These are phyloP conservation scores for Hippocampus guttulatus DNA, from an alignment of 2,113 vertebrate genomes.

Conservation along the genomic window DNA sequence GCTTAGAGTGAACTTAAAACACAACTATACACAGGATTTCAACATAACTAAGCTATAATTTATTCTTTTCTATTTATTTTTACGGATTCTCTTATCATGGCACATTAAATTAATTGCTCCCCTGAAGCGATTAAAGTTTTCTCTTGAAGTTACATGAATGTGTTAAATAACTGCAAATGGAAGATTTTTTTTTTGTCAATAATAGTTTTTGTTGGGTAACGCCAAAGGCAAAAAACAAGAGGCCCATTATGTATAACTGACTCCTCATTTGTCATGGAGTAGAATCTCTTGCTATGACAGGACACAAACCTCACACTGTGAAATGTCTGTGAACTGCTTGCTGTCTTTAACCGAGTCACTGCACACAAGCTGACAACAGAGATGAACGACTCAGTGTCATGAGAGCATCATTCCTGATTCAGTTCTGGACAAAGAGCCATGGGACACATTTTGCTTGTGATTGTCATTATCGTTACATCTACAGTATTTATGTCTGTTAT, in stretches of 20 bases:
- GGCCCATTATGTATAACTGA: neutral
- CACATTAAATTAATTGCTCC: no score
- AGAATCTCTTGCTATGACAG: neutral
- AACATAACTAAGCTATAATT: no score
- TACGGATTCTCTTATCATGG: no score
- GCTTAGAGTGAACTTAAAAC: no score
- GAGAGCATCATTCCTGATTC: constrained; percentile 5
- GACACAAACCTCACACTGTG: neutral
- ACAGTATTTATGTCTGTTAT: neutral
- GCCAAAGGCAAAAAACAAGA: neutral
- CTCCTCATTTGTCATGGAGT: neutral
- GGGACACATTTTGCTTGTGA: neutral
- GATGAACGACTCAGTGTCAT: neutral
- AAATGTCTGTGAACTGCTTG: neutral
- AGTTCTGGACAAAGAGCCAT: neutral
- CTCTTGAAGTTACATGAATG: neutral
- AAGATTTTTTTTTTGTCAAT: neutral
- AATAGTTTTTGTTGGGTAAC: neutral
- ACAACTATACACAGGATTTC: no score
- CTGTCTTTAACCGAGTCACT: neutral
- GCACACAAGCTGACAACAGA: neutral
- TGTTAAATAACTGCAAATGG: neutral
- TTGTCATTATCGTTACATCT: neutral
- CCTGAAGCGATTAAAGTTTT: neutral
- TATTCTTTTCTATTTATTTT: no score